Evolutionary conservation across 2,888 invertebrate genomes (phyloP), one percentile per base, ranked within the genome.

Genomic region (Synanthedon myopaeformis): DNA sequence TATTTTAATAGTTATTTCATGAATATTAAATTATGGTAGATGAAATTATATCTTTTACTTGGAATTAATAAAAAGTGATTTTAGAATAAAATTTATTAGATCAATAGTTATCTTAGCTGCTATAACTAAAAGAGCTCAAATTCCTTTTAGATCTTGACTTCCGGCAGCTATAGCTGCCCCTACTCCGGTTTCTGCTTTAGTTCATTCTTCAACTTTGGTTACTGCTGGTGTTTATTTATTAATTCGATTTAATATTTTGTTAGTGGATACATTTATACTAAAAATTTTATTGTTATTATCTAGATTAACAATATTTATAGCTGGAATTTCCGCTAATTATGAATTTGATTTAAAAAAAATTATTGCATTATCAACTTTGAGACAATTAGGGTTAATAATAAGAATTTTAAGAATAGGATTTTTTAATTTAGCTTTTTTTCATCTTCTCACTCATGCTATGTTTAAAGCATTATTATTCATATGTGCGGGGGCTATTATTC

Each of bases 61-160:
- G 69, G 76, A 86, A 62, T 81, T 88, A 77, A 87, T 89, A 68
- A 69, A 66, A 61, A 75, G 67, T 74, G 78, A 83, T 79, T 76
- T 54, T 60, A 64, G 63, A 55, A 89, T 89, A 71, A 61, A 61
- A 63, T 67, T 89, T 64, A 74, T 89, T 74, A 69, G 72, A 0
- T 8, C 61, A n/a, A 79, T 89, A 65, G 69, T 89, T 59, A 79
- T 84, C 70, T 75, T 89, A 62, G 91, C 91, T 0, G 88, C 89
- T 53, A 90, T 93, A 82, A 93, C 93, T 57, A 94, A 94, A 79
- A 94, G 93, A 62, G 94, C 93, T 70, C 93, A 94, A 78, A 90
- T 94, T 88, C 93, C 94, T 51, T 94, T 94, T 91, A 92, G 92
- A 58, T 89, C 92, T 51, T 94, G 93, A 65, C 76, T 93, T 52